Evolutionary conservation across 23 tunicate genomes (phyloP), one percentile per base, ranked within the genome.

Genomic region (Diplosoma virens): DNA sequence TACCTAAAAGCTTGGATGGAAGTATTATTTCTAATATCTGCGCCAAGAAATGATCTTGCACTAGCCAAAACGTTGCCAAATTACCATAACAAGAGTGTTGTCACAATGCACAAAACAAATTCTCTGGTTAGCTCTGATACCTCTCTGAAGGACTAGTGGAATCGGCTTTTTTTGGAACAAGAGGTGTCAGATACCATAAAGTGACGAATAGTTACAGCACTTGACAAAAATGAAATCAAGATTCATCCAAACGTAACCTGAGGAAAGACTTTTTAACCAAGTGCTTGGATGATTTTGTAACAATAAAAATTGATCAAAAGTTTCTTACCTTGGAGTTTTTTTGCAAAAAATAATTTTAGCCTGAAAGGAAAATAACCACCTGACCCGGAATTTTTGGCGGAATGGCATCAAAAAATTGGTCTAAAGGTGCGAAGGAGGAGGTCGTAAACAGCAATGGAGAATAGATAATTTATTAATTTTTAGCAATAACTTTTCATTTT

Each of bases 1-100:
- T 28, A 63, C 70, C 70, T 25, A 37, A 63, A 56, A 56, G 24
- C 70, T 63, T 63, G 70, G 70, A 63, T 63, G 9, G 36, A 63
- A 63, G 70, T 35, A 63, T 28, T 35, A 63, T 63, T 63, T 27
- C 70, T n/a, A 9, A 9, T 21, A 56, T 56, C 22, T 56, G 64
- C 64, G 20, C 64, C 50, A 41, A 7, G 50, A 63, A 63, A 63
- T 63, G 70, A 63, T 27, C 36, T 63, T 63, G 36, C 20, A 63
- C 35, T 63, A 26, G 70, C 36, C 70, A 63, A 63, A 63, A 30
- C 70, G 33, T 63, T 29, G 9, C 70, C 14, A 27, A 37, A 30
- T 63, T 63, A 63, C 70, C 70, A 63, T 27, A 6, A 63, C 70
- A 63, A 63, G 35, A 7, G 70, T 11, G 29, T 63, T 30, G 70